phyloP scores from a whole-genome alignment of 23 tunicate genomes.

The Styela clava region DNA sequence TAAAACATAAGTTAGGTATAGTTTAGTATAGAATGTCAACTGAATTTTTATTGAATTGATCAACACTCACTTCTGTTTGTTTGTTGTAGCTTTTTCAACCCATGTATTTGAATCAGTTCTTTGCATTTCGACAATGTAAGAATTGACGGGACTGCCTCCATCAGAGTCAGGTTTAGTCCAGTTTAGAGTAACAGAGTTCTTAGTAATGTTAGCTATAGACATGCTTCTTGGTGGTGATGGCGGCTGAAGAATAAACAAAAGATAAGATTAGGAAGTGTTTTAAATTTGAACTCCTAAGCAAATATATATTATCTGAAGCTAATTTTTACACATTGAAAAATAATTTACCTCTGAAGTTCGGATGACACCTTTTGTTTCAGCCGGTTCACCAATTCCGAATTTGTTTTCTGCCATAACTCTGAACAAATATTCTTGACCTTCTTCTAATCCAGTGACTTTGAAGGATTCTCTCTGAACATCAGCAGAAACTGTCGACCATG shows the following conservation, averaged over 20 bases:
- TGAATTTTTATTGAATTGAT: too few species aligned
- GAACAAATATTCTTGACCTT: conserved; percentile 34
- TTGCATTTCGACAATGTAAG: conserved; percentile 38
- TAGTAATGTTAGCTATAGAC: conserved; percentile 27
- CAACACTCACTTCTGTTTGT: conserved; percentile 36
- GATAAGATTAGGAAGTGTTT: not conserved
- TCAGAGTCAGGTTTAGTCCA: conserved; percentile 44
- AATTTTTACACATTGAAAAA: too few species aligned
- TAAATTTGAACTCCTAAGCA: too few species aligned
- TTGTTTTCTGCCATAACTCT: conserved; percentile 47
- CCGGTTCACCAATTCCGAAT: conserved; percentile 37
- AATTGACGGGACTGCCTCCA: conserved; percentile 26
- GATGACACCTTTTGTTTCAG: conserved; percentile 30
- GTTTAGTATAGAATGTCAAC: too few species aligned
- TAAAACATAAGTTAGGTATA: not conserved
- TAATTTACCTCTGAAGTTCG: conserved; percentile 37
- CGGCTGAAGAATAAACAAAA: not conserved
- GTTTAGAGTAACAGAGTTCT: conserved; percentile 5
- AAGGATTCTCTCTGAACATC: conserved; percentile 35
- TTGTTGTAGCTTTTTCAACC: conserved; percentile 58
- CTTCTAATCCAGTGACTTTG: conserved; percentile 44
- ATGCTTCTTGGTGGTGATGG: conserved; percentile 28
- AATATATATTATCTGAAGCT: too few species aligned
- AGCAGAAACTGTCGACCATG: conserved; percentile 41
- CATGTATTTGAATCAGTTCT: conserved; percentile 42